Base-by-base conservation (phyloP, 2,888 invertebrate genomes). In the Ceraclea dissimilis region DNA sequence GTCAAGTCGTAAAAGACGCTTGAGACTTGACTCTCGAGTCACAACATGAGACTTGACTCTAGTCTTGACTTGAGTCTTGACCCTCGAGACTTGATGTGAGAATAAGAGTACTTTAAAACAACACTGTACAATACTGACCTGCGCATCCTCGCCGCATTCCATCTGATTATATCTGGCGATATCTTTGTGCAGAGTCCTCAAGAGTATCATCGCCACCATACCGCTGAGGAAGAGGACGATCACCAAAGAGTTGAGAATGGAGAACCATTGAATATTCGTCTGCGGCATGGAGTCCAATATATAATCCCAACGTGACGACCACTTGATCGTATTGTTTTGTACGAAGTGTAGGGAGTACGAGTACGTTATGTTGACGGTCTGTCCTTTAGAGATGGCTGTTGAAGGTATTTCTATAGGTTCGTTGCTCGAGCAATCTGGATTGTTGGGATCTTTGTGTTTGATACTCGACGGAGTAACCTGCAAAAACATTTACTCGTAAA, bases 291-390 rank as follows among this genome's bases (percentile, higher is more conserved):
- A 95, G 73, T 97, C 95, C 58, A 99, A 76, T 62, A 99, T 97
- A 71, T 99, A 99, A 73, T 99, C 99, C 99, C 99, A 99, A 67
- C 99, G 82, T 0, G 96, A 97, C 0, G 96, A 96, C 99, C 98
- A 99, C 74, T 95, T 96, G 13, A 95, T 87, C 0, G 83, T 82
- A 70, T 92, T 85, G 66, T 92, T 88, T 67, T 80, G 79, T 66
- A 82, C 76, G 71, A 93, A 98, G 20, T 75, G 82, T 0, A 98
- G 86, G 5, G 88, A 84, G 74, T 97, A 99, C 0, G 94, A 85
- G 74, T 97, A 99, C 0, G 80, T 80, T 34, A 98, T 82, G 43
- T 78, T 72, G 55, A 90, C 73, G 52, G 70, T 63, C 69, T 76
- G 64, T 65, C 82, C 69, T 60, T 69, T 65, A 60, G 72, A 65